phyloP scores from a whole-genome alignment of 2,113 vertebrate genomes.

The Oryzias melastigma region DNA sequence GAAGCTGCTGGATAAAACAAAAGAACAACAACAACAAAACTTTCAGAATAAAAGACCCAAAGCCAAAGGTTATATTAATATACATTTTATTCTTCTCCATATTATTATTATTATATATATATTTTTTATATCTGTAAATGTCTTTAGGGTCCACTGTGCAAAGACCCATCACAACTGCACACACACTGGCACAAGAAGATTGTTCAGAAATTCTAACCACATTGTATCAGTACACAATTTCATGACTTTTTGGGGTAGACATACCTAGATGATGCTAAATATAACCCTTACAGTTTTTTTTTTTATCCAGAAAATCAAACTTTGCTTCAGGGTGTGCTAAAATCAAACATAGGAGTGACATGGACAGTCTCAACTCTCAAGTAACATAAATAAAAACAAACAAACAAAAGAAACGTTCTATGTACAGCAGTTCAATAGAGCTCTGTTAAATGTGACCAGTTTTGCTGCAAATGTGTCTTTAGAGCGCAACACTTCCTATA shows the following conservation, averaged over 20 bases:
- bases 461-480: constrained; percentile 58
- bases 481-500: constrained; percentile 61
- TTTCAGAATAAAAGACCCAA: constrained; percentile 30
- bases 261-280: constrained; percentile 47
- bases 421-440: constrained; percentile 72
- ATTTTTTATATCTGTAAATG: constrained; percentile 66
- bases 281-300: constrained; percentile 40
- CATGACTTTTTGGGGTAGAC: constrained; percentile 40
- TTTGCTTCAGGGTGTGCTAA: constrained; percentile 52
- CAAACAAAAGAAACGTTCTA: constrained; percentile 56
- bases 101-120: constrained; percentile 51
- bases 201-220: constrained; percentile 68
- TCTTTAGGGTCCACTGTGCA: constrained; percentile 60
- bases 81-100: constrained; percentile 74
- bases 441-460: constrained; percentile 56
- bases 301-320: constrained; percentile 39
- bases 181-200: constrained; percentile 73
- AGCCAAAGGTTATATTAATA: constrained; percentile 67
- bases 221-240: constrained; percentile 63
- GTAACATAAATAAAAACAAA: constrained; percentile 62
- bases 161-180: constrained; percentile 66
- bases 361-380: constrained; percentile 56
- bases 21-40: neutral
- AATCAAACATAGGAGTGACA: constrained; percentile 57
- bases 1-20: too few relatives aligned